Base-by-base conservation (phyloP, 1,140 invertebrate genomes). In the Drosophila punjabiensis region DNA sequence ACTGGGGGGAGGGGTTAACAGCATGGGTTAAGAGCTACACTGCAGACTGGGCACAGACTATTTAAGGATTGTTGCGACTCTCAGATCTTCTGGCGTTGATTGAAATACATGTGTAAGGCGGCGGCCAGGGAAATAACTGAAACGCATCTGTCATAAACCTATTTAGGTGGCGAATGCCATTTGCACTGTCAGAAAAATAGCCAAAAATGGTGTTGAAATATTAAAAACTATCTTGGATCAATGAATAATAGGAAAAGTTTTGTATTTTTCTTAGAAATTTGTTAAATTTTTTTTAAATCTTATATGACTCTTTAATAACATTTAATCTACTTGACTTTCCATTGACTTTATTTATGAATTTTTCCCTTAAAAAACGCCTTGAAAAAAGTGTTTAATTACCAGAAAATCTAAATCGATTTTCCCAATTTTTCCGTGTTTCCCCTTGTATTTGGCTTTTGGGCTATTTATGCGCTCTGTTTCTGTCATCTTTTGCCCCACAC, bases 41-140 rank as follows among this genome's bases (percentile, higher is more conserved):
- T 68, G 63, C 67, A 62, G 76, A 65, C 60, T 63, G 59, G 24
- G 14, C 55, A 39, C 20, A 58, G 68, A 69, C 67, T 77, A 80
- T 83, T 87, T 80, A 77, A 63, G 71, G 67, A 87, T 80, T 50
- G 53, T 41, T 50, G 33, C 37, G 35, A 16, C 64, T 78, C 56
- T 77, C 69, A 74, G 71, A 75, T 75, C 71, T 75, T 43, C 33
- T 68, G 69, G 63, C 64, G 59, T 69, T 81, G 70, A 81, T 81
- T 75, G 69, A 68, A 68, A 43, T 79, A 59, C 59, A 60, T 59
- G 58, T 69, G 66, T 39, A 18, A 30, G 20, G 10, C 55, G 37
- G 20, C 55, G 20, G 53, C 41, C 37, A 58, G 30, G 32, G 10
- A 60, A 43, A 67, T 68, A 55, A 63, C 63, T 37, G 47, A 53